phyloP scores from a whole-genome alignment of 2,888 invertebrate species.

The Hydrotaea cyrtoneurina region DNA sequence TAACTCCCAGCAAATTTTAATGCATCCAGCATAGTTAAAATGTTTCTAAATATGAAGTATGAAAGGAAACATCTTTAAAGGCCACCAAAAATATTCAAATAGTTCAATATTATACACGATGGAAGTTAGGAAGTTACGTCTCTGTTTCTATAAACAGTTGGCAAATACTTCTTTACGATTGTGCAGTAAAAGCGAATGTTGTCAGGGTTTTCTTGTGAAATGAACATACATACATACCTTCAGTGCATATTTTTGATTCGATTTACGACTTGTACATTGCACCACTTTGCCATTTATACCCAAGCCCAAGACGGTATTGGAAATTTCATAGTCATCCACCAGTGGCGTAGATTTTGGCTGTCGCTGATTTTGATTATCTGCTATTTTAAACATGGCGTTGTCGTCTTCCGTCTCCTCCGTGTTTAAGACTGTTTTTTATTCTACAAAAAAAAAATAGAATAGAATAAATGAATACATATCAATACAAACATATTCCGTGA shows the following conservation, averaged over 20 bases:
- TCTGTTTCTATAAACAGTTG: too few relatives aligned
- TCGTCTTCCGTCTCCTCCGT: neutral
- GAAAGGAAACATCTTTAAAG: too few relatives aligned
- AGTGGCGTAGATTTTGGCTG: conserved; percentile 88
- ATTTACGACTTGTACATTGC: conserved; percentile 91
- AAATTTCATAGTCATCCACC: conserved; percentile 94
- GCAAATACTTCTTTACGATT: too few relatives aligned
- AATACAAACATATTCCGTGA: neutral
- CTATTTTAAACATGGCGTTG: conserved; percentile 67
- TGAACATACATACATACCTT: conserved; percentile 90
- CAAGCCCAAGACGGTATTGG: conserved; percentile 95
- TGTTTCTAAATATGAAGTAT: too few relatives aligned
- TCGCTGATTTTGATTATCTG: conserved; percentile 67
- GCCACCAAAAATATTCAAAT: too few relatives aligned
- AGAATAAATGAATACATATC: too few relatives aligned
- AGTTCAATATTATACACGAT: too few relatives aligned
- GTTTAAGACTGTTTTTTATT: neutral
- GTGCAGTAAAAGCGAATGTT: too few relatives aligned
- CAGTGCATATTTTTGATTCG: conserved; percentile 91
- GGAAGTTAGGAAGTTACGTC: too few relatives aligned
- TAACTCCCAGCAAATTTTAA: too few relatives aligned
- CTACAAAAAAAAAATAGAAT: neutral
- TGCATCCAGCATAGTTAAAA: too few relatives aligned
- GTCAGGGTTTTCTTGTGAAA: neutral
- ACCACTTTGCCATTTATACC: conserved; percentile 99